Evolutionary conservation across 2,113 vertebrate species (phyloP).

Genomic region (Dipodomys ordii): DNA sequence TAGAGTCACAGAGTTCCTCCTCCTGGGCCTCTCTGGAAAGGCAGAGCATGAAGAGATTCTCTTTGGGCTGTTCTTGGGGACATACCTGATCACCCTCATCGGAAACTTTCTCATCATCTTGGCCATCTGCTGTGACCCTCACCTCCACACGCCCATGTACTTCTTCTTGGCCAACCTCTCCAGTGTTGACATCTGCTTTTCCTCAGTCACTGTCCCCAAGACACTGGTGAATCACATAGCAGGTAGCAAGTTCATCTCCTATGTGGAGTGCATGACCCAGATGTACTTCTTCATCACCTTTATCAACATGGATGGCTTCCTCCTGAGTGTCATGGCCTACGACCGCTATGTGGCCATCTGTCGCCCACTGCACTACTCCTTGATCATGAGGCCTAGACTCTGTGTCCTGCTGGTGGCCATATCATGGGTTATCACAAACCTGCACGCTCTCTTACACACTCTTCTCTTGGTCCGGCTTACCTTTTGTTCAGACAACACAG

Average conservation of each 20-base stretch:
- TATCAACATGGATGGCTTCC: slow-evolving; percentile 68
- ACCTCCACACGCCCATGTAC: slow-evolving; percentile 73
- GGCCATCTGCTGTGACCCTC: slow-evolving; percentile 58
- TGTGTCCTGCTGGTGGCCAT: slow-evolving; percentile 58
- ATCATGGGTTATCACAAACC: slow-evolving; percentile 61
- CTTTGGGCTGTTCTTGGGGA: slow-evolving; percentile 54
- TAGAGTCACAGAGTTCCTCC: slow-evolving; percentile 66
- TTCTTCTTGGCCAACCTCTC: slow-evolving; percentile 77
- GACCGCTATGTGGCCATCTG: slow-evolving; percentile 63
- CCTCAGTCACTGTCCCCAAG: slow-evolving; percentile 69
- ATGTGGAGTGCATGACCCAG: slow-evolving; percentile 65
- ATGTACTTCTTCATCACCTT: slow-evolving; percentile 78
- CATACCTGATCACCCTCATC: slow-evolving; percentile 47
- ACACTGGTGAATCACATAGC: slow-evolving; percentile 35
- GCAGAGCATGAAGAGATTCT: slow-evolving; percentile 24
- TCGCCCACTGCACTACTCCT: slow-evolving; percentile 47
- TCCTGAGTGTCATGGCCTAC: slow-evolving; percentile 72
- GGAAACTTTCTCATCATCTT: slow-evolving; percentile 66
- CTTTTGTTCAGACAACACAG: slow-evolving; percentile 47
- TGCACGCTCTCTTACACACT: slow-evolving; percentile 73
- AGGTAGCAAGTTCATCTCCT: slow-evolving; percentile 59
- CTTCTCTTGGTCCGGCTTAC: slow-evolving; percentile 56
- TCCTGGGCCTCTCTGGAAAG: slow-evolving; percentile 59
- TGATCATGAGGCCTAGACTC: slow-evolving; percentile 56
- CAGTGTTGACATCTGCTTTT: slow-evolving; percentile 65